Conservation (phyloP, 2,113 vertebrate genomes). For the Heterotilapia buettikoferi region DNA sequence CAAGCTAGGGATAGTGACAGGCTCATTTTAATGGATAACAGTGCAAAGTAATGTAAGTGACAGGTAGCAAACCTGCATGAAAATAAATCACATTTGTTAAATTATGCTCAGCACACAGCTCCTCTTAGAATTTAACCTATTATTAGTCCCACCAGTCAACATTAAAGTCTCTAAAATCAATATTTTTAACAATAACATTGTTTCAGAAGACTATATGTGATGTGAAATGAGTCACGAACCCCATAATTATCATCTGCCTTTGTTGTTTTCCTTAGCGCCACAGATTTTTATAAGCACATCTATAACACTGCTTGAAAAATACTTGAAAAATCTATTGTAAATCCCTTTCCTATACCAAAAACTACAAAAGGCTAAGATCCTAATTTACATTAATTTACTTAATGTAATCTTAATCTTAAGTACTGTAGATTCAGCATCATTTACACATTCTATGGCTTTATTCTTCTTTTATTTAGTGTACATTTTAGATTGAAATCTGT, state of each 20-base stretch:
- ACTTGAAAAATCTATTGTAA: not conserved
- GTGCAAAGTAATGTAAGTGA: slow-evolving; percentile 35
- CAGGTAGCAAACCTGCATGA: slow-evolving; percentile 59
- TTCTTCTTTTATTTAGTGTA: not conserved
- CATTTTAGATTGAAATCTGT: not conserved
- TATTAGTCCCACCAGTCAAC: not conserved
- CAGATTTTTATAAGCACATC: not conserved
- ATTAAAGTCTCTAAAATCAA: not conserved
- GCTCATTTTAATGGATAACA: not conserved
- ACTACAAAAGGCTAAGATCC: not conserved
- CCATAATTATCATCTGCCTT: not conserved
- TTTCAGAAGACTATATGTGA: not conserved
- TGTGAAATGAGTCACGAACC: not conserved
- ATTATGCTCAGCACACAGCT: not conserved
- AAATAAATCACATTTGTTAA: slow-evolving; percentile 22
- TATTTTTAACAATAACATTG: not conserved
- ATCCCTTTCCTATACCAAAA: not conserved
- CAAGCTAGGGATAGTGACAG: not conserved
- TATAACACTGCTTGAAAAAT: not conserved
- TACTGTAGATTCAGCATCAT: not conserved
- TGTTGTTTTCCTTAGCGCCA: not conserved
- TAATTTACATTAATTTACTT: not conserved
- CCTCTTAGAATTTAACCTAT: not conserved
- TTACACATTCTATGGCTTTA: not conserved
- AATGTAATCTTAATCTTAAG: not conserved